phyloP scores from a whole-genome alignment of 2,113 vertebrate species.

The human (Homo sapiens) region GRCh38 chr7:114969501-114970000 shows the following conservation, averaged over 20 bases:
- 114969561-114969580: not conserved
- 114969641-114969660: not conserved
- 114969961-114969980: not conserved
- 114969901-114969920: not conserved
- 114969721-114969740: not conserved
- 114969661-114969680: not conserved
- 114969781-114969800: not conserved
- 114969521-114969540: not conserved
- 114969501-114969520: not conserved
- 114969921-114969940: not conserved
- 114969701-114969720: not conserved
- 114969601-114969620: not conserved
- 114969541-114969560: conserved; percentile 14
- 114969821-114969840: not conserved
- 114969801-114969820: not conserved
- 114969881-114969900: not conserved
- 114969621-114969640: not conserved
- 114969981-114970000: too few species aligned
- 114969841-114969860: not conserved
- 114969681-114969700: not conserved
- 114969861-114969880: not conserved
- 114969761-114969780: not conserved
- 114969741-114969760: not conserved
- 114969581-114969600: not conserved
- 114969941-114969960: not conserved